Base-by-base conservation (phyloP, 2,888 invertebrate species). In the Reticulitermes lucifugus region DNA sequence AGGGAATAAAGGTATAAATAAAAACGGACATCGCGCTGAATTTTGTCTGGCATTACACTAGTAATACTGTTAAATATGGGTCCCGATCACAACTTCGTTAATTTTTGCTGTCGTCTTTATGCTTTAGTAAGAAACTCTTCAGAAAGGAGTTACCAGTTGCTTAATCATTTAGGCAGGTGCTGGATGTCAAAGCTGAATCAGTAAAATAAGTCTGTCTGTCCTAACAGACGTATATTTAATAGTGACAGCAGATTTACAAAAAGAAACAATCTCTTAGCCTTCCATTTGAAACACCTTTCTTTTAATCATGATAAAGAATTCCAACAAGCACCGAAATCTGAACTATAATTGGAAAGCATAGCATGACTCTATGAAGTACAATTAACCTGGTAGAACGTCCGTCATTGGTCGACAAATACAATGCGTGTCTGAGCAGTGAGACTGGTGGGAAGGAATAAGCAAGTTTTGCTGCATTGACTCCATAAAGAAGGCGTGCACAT, bases 401-500 rank as follows among this genome's bases (percentile, higher is more conserved):
- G 65, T 81, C 70, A 81, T 81, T 81, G 81, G 81, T 65, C 65
- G 81, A 81, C 43, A 81, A 43, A 43, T 25, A 46, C 21, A 43
- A 81, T 81, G 81, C 81, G 81, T 81, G 81, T 21, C 55, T 77
- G 41, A n/a, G n/a, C 51, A 51, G 22, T 77, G 43, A n/a, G 46
- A 4, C 22, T 77, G n/a, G 77, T 43, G 77, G 46, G 46, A 46
- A n/a, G 43, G 46, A 46, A n/a, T n/a, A 51, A 51, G 51, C 77
- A n/a, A 77, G 46, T 51, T 77, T 77, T 77, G 77, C 77, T 46
- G 77, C 2, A 21, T n/a, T 77, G 43, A 77, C 43, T 46, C n/a
- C 43, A 43, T 41, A 70, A 46, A 81, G 81, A 81, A 81, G 81
- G 81, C 81, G 81, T 81, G 70, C 81, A 81, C 81, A 81, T 70